These are phyloP conservation scores for Mergus octosetaceus DNA, from an alignment of 2,797 vertebrate genomes.

Conservation along the genomic window DNA sequence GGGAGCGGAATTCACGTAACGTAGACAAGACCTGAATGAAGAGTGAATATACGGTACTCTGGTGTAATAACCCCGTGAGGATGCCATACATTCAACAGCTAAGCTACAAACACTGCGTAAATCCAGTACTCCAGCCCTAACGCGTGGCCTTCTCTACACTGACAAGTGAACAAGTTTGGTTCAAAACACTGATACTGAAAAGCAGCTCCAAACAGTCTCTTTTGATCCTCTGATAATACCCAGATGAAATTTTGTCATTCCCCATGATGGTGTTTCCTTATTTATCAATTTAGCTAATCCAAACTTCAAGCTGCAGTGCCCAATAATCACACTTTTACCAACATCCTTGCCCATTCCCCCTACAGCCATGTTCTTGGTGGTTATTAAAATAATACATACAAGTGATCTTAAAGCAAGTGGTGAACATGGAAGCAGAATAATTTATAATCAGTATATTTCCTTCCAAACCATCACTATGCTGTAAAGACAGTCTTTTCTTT, in stretches of 20 bases:
- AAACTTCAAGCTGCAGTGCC: not conserved
- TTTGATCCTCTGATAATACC: not conserved
- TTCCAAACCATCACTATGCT: not conserved
- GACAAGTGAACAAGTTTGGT: not conserved
- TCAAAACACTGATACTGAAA: not conserved
- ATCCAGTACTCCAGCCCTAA: not conserved
- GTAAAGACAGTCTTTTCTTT: not conserved
- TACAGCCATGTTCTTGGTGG: fast-evolving
- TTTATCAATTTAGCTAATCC: not conserved
- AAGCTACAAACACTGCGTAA: not conserved
- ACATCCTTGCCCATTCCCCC: not conserved
- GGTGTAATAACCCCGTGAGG: not conserved
- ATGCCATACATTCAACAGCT: not conserved
- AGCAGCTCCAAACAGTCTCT: fast-evolving
- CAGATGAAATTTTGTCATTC: not conserved
- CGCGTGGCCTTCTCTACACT: not conserved
- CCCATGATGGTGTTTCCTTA: not conserved
- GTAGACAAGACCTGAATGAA: not conserved
- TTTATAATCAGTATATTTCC: not conserved
- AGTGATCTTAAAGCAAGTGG: not conserved
- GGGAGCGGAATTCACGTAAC: not conserved
- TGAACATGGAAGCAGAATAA: not conserved
- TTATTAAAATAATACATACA: not conserved
- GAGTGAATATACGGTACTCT: not conserved
- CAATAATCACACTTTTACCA: not conserved